Percentiles rank a stretch among this genome's conserved stretches.
Conservation (phyloP, 1,140 invertebrate genomes). For the Cephus cinctus region DNA sequence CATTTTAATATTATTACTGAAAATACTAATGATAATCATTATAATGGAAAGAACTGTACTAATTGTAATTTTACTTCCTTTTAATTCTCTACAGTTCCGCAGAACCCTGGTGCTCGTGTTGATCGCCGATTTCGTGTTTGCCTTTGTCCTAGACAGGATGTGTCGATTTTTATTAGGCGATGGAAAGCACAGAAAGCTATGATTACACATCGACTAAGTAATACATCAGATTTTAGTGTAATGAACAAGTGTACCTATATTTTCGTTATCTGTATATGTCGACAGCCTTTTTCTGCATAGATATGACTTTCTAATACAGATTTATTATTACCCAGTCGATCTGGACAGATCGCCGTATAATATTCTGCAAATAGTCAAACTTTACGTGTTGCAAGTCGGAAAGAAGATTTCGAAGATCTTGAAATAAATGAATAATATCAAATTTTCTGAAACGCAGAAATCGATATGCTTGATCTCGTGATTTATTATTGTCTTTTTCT, state of each 20-base stretch:
- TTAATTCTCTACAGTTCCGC: slow-evolving; percentile 77
- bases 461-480: too few species aligned
- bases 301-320: background rate
- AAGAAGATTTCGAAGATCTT: too few species aligned
- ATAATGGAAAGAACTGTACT: background rate
- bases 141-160: slow-evolving; percentile 79
- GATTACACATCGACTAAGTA: slow-evolving; percentile 37
- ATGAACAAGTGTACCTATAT: background rate
- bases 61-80: slow-evolving; percentile 26
- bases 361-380: too few species aligned
- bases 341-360: too few species aligned
- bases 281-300: slow-evolving; percentile 8
- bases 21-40: too few species aligned
- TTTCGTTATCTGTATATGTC: background rate
- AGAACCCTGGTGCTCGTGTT: slow-evolving; percentile 76
- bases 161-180: slow-evolving; percentile 90
- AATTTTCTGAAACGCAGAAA: too few species aligned
- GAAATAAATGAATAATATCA: too few species aligned
- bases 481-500: too few species aligned
- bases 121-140: slow-evolving; percentile 77
- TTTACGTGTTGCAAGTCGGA: too few species aligned
- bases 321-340: too few species aligned
- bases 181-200: slow-evolving; percentile 58
- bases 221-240: background rate
- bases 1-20: too few species aligned